Evolutionary conservation across 2,113 vertebrate genomes (phyloP), one percentile per base, ranked within the genome.

Genomic region (Pontoporia blainvillei): DNA sequence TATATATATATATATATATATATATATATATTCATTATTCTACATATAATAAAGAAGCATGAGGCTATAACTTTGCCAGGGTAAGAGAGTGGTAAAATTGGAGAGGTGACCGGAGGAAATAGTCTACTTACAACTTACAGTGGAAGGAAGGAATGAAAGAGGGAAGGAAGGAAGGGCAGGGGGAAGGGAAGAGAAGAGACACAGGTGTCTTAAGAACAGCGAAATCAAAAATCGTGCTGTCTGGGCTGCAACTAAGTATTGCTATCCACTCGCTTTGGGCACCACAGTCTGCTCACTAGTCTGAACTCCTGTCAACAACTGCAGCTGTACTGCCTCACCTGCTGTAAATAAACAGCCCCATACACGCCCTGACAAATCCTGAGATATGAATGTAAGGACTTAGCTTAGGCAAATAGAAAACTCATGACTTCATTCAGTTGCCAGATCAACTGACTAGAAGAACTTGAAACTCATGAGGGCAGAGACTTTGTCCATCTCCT

Each of bases 351-450:
- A 96, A 92, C 27, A 86, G 27, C 59, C n/a, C 52, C 44, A 84
- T 11, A 87, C 78, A 96, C 0, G 2, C 66, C 72, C 54, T 93
- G 62, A 95, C 69, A 92, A 59, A 94, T 84, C 62, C 79, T 79
- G 62, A 96, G 61, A 94, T 73, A 84, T 27, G 69, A 94, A 87
- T 36, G 13, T 62, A 86, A 96, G 69, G 71, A 92, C 31, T 85
- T 94, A 91, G 41, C 49, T 71, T 91, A 75, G 10, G 25, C 57
- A 90, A 92, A 94, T 31, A 92, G 91, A 97, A 93, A 90, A 95
- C 59, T 85, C 46, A 18, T 69, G 79, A 97, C 59, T 90, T 96
- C 81, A 95, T 79, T 92, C 67, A 90, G 39, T 59, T 95, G 57
- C n/a, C 91, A 87, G 18, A 73, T 76, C 64, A 76, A 90, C 71